Conservation (phyloP, 2,888 invertebrate genomes). For the Fissipunctia ypsillon region DNA sequence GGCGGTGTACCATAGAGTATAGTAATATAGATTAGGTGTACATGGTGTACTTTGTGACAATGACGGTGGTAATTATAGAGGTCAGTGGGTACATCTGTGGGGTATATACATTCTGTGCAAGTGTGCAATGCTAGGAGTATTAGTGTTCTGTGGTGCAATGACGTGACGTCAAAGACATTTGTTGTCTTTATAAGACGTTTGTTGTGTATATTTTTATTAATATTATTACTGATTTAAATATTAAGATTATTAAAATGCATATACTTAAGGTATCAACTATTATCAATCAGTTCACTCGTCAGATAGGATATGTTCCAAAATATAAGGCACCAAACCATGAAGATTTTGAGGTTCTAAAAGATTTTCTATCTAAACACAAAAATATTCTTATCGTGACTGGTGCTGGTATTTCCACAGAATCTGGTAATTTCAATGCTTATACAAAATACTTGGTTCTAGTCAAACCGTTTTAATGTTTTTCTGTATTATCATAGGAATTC, state of each 20-base stretch:
- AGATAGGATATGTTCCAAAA: conserved; percentile 92
- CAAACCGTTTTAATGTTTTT: not conserved
- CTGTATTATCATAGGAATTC: conserved; percentile 92
- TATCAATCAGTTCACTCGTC: conserved; percentile 67
- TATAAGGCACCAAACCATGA: conserved; percentile 91
- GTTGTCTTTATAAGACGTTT: no score
- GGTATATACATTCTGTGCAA: no score
- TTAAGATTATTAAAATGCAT: conserved; percentile 67
- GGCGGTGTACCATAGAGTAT: no score
- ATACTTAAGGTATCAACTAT: conserved; percentile 48
- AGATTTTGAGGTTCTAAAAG: conserved; percentile 90
- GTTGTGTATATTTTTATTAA: no score
- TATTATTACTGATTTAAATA: not conserved
- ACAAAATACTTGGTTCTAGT: not conserved
- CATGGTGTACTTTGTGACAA: no score
- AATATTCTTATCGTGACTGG: conserved; percentile 95
- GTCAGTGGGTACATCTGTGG: no score
- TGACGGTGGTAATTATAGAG: no score
- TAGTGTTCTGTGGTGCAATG: no score
- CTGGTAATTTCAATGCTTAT: conserved; percentile 88
- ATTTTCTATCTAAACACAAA: conserved; percentile 90
- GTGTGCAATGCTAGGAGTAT: no score
- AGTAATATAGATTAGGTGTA: no score
- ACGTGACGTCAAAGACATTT: no score
- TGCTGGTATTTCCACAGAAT: conserved; percentile 99